Conservation (phyloP, 2,113 vertebrate species). For the Laticauda laticaudata region DNA sequence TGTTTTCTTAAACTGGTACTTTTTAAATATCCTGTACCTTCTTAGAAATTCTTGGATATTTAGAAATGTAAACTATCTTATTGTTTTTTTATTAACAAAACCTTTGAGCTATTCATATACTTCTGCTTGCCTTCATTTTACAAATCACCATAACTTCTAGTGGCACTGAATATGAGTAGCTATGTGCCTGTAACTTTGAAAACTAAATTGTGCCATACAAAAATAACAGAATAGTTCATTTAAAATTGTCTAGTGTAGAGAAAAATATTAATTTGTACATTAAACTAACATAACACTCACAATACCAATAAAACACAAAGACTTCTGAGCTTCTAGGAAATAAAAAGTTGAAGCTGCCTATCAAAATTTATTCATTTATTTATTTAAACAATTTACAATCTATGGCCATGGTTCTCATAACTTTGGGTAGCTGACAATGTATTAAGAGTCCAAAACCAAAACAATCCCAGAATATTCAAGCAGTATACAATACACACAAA, state of each 20-base stretch:
- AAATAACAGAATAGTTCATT: neutral
- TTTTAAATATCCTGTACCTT: neutral
- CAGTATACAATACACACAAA: neutral
- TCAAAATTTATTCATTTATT: neutral
- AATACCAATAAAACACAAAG: neutral
- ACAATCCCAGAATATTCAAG: neutral
- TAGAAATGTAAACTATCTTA: neutral
- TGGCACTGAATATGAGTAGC: neutral
- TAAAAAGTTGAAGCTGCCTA: neutral
- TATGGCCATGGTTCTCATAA: neutral
- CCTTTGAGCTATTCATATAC: neutral
- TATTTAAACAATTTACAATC: neutral
- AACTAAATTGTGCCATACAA: neutral
- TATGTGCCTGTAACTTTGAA: neutral
- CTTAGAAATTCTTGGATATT: neutral
- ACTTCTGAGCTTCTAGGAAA: neutral
- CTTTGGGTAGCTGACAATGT: neutral
- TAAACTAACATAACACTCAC: neutral
- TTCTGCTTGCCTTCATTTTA: neutral
- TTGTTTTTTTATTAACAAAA: neutral
- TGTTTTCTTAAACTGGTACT: conserved; percentile 12
- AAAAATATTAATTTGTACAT: neutral
- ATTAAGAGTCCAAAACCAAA: neutral
- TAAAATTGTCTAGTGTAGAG: neutral
- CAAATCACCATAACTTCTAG: neutral